These are phyloP conservation scores for Arremon brunneinucha DNA, from an alignment of 2,797 vertebrate species.

Conservation along the genomic window DNA sequence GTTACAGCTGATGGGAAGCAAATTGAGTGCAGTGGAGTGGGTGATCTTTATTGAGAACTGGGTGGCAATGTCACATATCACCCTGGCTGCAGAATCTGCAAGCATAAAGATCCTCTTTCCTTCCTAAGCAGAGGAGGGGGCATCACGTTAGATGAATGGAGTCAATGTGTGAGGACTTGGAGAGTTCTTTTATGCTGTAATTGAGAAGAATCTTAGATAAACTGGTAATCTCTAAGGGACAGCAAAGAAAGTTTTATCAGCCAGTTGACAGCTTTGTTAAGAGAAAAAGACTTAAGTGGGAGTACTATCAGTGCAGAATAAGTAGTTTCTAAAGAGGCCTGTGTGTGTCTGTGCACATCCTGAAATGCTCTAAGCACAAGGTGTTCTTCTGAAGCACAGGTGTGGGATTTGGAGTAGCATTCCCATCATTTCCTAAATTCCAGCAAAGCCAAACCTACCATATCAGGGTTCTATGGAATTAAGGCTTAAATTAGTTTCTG, in stretches of 20 bases:
- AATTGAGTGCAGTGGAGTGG: constrained; percentile 29
- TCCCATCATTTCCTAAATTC: not conserved
- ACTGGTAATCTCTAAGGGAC: not conserved
- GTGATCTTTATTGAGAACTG: constrained; percentile 22
- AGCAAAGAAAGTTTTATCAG: not conserved
- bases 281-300: not conserved
- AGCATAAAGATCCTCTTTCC: not conserved
- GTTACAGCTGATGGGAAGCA: constrained; percentile 36
- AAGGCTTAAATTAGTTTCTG: not conserved
- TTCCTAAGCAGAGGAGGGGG: not conserved
- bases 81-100: not conserved
- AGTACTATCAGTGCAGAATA: not conserved
- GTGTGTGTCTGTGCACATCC: not conserved
- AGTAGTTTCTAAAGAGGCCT: not conserved
- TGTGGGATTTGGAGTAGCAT: not conserved
- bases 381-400: not conserved
- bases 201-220: constrained; percentile 22
- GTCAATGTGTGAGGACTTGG: not conserved
- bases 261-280: not conserved
- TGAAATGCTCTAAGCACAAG: not conserved
- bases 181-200: not conserved
- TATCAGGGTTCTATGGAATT: not conserved
- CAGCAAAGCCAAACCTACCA: not conserved
- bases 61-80: constrained; percentile 20
- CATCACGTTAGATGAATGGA: not conserved